These are phyloP conservation scores for Enteromius viviparus DNA, from an alignment of 2,797 vertebrate genomes.

Conservation along the genomic window DNA sequence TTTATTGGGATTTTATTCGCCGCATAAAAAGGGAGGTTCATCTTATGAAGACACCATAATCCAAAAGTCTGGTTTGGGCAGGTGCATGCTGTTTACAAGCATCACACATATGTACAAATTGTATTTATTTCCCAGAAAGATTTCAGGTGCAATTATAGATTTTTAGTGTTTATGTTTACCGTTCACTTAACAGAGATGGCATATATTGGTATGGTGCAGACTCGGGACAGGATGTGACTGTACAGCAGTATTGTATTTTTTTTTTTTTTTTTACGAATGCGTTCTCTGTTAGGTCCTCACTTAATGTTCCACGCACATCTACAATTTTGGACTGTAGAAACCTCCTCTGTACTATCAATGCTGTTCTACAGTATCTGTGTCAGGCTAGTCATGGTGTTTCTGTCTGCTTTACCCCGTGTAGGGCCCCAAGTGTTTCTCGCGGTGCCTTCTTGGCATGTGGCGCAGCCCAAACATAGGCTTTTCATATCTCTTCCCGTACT, in stretches of 20 bases:
- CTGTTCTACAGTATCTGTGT: constrained; percentile 39
- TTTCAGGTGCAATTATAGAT: constrained; percentile 59
- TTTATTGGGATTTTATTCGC: constrained; percentile 36
- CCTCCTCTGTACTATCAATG: constrained; percentile 27
- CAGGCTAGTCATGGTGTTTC: constrained; percentile 62
- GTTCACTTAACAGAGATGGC: constrained; percentile 40
- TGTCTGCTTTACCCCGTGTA: constrained; percentile 65
- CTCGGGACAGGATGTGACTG: constrained; percentile 32
- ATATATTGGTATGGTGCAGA: constrained; percentile 18
- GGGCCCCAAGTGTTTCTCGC: constrained; percentile 65
- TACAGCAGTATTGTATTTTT: constrained; percentile 20
- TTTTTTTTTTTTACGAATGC: neutral
- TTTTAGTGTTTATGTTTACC: constrained; percentile 48
- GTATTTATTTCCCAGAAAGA: constrained; percentile 56
- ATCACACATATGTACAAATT: constrained; percentile 48
- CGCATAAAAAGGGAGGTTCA: constrained; percentile 51
- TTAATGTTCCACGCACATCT: constrained; percentile 31
- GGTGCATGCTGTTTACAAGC: constrained; percentile 55
- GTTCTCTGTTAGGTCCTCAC: constrained; percentile 24
- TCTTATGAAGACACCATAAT: constrained; percentile 34
- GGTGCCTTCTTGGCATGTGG: constrained; percentile 64
- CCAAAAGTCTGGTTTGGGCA: constrained; percentile 43
- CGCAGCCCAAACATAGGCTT: constrained; percentile 44
- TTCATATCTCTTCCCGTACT: constrained; percentile 31
- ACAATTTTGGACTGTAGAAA: constrained; percentile 16